phyloP scores from a whole-genome alignment of 2,113 vertebrate species.

The Chaetura pelagica region DNA sequence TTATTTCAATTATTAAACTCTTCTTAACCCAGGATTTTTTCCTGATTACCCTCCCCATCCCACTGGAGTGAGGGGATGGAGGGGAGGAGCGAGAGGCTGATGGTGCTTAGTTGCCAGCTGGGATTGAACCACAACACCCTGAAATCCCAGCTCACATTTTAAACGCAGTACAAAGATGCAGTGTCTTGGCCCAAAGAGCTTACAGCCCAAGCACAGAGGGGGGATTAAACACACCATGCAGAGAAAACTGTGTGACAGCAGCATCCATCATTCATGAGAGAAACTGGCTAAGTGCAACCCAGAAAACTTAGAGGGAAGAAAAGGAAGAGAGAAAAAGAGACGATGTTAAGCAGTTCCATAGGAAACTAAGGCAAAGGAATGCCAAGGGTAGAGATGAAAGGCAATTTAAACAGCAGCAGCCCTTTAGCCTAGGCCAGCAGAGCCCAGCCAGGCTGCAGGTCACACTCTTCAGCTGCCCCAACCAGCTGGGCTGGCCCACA shows the following conservation, averaged over 20 bases:
- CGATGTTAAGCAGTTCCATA: background rate
- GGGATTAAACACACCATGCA: background rate
- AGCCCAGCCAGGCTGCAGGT: background rate
- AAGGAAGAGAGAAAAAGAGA: background rate
- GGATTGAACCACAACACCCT: background rate
- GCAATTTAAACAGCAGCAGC: background rate
- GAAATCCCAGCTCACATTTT: background rate
- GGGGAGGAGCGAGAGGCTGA: too few relatives aligned
- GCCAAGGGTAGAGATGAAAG: background rate
- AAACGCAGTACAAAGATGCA: background rate
- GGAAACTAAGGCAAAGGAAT: background rate
- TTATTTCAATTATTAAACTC: too few relatives aligned
- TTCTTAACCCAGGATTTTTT: too few relatives aligned
- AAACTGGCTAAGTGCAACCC: background rate
- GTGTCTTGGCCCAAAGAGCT: background rate
- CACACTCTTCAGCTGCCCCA: background rate
- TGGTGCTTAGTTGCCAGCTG: too few relatives aligned
- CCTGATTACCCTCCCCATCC: too few relatives aligned
- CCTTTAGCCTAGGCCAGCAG: background rate
- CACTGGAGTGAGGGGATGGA: too few relatives aligned
- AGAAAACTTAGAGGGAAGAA: background rate
- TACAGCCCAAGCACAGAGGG: background rate
- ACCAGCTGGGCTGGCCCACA: background rate
- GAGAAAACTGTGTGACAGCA: background rate
- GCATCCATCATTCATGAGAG: background rate